Evolutionary conservation across 2,888 invertebrate genomes (phyloP).

Genomic region (Barypeithes pellucidus): DNA sequence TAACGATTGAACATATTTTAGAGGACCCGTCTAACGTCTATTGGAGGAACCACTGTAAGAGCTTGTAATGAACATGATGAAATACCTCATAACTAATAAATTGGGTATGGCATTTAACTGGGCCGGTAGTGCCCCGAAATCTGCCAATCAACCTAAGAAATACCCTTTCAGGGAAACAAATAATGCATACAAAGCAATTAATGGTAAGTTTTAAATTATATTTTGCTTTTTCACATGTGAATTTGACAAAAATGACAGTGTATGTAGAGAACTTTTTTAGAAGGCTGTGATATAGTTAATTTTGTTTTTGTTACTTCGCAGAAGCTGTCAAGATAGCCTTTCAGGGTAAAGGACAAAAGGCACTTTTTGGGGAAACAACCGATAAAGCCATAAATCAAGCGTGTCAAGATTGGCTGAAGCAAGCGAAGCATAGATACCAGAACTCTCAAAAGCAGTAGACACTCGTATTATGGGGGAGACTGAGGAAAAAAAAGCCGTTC

Average conservation of each 20-base stretch:
- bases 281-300: too few species aligned
- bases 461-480: too few species aligned
- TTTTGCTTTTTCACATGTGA: too few species aligned
- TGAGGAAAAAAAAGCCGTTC: too few species aligned
- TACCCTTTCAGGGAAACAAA: conserved; percentile 26
- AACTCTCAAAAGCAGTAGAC: not conserved
- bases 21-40: conserved; percentile 36
- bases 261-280: too few species aligned
- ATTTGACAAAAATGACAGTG: too few species aligned
- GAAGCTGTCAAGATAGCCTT: conserved; percentile 10
- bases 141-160: conserved; percentile 19
- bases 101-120: conserved; percentile 37
- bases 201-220: conserved; percentile 9
- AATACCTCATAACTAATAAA: conserved; percentile 32
- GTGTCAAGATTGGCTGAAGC: conserved; percentile 28
- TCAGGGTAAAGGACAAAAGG: not conserved
- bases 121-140: conserved; percentile 39
- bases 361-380: conserved; percentile 11
- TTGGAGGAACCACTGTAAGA: conserved; percentile 34
- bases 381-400: conserved; percentile 15
- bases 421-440: conserved; percentile 16
- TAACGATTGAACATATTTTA: conserved; percentile 16
- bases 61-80: conserved; percentile 36
- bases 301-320: conserved; percentile 11
- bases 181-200: conserved; percentile 6